A percentile compares a stretch with the other conserved stretches of the same genome.
Evolutionary conservation across 2,113 vertebrate genomes (phyloP).

Genomic region (Paralichthys olivaceus): DNA sequence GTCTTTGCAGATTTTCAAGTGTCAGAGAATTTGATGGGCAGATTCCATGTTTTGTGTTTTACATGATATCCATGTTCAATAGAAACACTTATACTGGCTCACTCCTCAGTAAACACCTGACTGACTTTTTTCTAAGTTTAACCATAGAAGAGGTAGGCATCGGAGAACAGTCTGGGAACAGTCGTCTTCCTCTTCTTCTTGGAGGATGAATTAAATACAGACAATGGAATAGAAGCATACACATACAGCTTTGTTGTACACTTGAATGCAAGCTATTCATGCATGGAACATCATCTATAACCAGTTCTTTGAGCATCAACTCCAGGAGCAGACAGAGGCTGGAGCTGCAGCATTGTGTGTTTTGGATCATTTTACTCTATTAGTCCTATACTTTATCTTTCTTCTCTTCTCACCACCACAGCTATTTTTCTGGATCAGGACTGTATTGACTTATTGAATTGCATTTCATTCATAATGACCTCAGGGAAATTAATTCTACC

Average conservation of each 20-base stretch:
- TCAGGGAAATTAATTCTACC: slow-evolving; percentile 29
- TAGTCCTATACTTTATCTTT: neutral
- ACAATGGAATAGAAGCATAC: no score
- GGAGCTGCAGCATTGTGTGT: slow-evolving; percentile 2
- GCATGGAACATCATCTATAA: neutral
- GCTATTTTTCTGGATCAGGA: slow-evolving; percentile 19
- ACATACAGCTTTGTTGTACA: no score
- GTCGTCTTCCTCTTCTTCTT: no score
- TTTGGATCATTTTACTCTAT: neutral
- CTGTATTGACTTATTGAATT: slow-evolving; percentile 44
- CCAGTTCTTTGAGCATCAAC: neutral
- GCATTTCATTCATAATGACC: slow-evolving; percentile 39
- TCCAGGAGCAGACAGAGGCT: slow-evolving; percentile 19
- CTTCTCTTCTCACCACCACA: slow-evolving; percentile 15
- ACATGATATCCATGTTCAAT: neutral
- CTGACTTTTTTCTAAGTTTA: no score
- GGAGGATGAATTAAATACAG: no score
- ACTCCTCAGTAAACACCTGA: neutral
- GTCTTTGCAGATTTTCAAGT: neutral
- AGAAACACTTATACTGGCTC: no score
- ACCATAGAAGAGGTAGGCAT: no score
- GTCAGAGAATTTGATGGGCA: neutral
- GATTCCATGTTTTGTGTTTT: neutral
- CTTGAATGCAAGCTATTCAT: neutral
- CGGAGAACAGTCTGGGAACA: no score